Conservation (phyloP, 2,888 invertebrate species). For the Psylliodes chrysocephalus region DNA sequence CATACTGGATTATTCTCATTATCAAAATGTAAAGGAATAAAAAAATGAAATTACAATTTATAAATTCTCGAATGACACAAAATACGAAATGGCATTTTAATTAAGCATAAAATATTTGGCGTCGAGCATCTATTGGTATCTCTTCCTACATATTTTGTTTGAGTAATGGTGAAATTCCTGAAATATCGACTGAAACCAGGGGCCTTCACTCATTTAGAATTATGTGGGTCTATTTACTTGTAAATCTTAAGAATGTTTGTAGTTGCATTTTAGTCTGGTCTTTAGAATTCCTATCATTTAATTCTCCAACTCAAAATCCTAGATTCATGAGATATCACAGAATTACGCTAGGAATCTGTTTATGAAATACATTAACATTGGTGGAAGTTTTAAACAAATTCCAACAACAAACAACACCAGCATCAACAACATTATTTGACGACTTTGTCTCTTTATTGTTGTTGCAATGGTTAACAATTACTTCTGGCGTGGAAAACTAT, state of each 20-base stretch:
- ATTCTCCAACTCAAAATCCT: constrained; percentile 34
- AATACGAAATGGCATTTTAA: constrained; percentile 42
- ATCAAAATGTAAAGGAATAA: too few relatives aligned
- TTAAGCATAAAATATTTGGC: constrained; percentile 46
- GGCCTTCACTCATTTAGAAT: constrained; percentile 36
- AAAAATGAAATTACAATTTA: neutral
- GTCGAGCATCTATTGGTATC: constrained; percentile 48
- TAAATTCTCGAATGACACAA: neutral
- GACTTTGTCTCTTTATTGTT: neutral
- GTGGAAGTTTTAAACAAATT: constrained; percentile 18
- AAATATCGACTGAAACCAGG: constrained; percentile 48
- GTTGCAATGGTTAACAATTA: neutral
- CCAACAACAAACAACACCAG: neutral
- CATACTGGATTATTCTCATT: too few relatives aligned
- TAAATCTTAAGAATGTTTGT: constrained; percentile 46
- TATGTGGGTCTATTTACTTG: constrained; percentile 38
- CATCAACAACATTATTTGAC: neutral
- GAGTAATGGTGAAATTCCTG: constrained; percentile 53
- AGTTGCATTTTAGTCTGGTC: constrained; percentile 45
- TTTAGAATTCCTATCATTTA: constrained; percentile 41
- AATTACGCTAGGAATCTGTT: constrained; percentile 28
- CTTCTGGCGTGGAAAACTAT: neutral
- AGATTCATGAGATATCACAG: constrained; percentile 24
- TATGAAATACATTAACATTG: constrained; percentile 24
- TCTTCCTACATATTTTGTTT: constrained; percentile 50